Evolutionary conservation across 2,888 invertebrate species (phyloP).

Genomic region (Hemicrepidius hirtus): DNA sequence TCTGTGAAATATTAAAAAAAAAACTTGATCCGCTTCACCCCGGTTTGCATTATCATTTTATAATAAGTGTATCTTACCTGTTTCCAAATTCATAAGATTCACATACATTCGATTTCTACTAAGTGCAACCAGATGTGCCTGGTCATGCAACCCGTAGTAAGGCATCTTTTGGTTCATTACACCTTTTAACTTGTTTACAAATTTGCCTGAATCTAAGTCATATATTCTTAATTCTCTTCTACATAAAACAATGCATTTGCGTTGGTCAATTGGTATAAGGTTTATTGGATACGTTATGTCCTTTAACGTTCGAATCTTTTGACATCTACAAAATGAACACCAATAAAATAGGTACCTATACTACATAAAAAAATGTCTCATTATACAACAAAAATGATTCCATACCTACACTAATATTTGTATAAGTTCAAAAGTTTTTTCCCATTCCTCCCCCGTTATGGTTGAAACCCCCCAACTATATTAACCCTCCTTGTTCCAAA

Average conservation of each 20-base stretch:
- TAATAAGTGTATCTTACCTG: constrained; percentile 72
- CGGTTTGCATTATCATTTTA: too few species aligned
- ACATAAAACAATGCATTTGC: constrained; percentile 86
- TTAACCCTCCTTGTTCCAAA: too few species aligned
- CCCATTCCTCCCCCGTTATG: too few species aligned
- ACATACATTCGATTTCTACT: constrained; percentile 93
- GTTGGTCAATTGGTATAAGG: constrained; percentile 84
- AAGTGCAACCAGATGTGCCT: constrained; percentile 86
- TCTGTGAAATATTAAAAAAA: too few species aligned
- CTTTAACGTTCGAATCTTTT: constrained; percentile 80
- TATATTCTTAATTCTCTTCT: constrained; percentile 87
- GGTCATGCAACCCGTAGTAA: constrained; percentile 89
- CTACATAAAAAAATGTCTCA: too few species aligned
- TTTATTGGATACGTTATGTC: constrained; percentile 87
- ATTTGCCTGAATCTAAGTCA: constrained; percentile 84
- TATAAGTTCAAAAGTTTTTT: too few species aligned
- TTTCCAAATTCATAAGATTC: constrained; percentile 88
- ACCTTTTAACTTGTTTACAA: constrained; percentile 84
- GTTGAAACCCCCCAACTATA: too few species aligned
- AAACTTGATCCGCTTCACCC: too few species aligned
- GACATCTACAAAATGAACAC: constrained; percentile 72
- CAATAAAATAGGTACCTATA: too few species aligned
- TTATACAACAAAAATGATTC: too few species aligned
- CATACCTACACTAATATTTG: too few species aligned
- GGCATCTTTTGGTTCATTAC: constrained; percentile 97